A percentile compares a stretch with the other conserved stretches of the same genome.
Conservation (phyloP, 2,113 vertebrate species). For the Protobothrops flavoviridis region DNA sequence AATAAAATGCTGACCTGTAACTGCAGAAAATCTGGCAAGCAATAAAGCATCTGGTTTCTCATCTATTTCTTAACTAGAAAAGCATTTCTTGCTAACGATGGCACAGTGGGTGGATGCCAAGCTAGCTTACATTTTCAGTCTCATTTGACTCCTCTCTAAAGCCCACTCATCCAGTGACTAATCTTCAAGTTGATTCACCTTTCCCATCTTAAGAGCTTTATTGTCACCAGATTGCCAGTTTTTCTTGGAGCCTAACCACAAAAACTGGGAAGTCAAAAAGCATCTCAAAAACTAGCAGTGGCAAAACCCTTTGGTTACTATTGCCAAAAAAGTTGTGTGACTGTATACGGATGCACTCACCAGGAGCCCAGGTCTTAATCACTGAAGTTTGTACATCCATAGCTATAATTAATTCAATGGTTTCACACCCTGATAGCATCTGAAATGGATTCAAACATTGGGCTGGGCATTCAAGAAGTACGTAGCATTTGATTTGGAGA, state of each 20-base stretch:
- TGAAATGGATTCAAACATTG: not conserved
- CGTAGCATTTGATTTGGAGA: not conserved
- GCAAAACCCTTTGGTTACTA: not conserved
- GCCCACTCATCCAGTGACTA: conserved; percentile 71
- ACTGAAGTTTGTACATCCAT: not conserved
- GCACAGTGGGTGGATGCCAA: conserved; percentile 68
- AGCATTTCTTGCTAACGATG: conserved; percentile 41
- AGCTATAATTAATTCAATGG: not conserved
- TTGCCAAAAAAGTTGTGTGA: not conserved
- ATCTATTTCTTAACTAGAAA: conserved; percentile 58
- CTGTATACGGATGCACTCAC: not conserved
- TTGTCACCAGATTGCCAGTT: conserved; percentile 51
- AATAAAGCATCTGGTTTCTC: conserved; percentile 48
- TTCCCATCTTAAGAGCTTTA: conserved; percentile 59
- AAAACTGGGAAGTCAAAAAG: not conserved
- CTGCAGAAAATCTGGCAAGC: conserved; percentile 60
- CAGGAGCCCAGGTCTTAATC: not conserved
- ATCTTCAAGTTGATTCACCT: conserved; percentile 59
- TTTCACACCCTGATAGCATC: not conserved
- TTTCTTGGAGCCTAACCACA: conserved; percentile 56
- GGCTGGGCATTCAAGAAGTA: not conserved
- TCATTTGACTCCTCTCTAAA: conserved; percentile 69
- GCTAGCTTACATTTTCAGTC: conserved; percentile 65
- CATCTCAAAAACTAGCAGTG: not conserved
- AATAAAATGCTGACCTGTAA: conserved; percentile 27